Base-by-base conservation (phyloP, 2,113 vertebrate genomes). In the Chloropsis hardwickii region DNA sequence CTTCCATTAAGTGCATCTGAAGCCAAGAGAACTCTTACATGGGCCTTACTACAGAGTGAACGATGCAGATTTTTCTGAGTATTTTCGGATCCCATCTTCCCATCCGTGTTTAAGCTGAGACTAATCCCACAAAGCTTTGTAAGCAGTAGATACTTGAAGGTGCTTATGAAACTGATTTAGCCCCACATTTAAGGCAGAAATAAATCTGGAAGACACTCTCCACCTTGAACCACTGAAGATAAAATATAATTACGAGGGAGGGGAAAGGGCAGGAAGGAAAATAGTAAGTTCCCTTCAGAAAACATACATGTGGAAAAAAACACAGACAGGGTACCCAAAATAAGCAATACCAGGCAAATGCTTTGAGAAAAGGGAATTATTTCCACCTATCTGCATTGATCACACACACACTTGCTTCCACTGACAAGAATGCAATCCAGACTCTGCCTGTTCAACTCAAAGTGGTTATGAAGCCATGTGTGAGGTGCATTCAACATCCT, bases 381-480 rank as follows among this genome's bases (percentile, higher is more conserved):
- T 94, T 42, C 72, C 72, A 94, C 81, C 65, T 84, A 37, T 64
- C 69, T 60, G 37, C 73, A 81, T 25, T 13, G 20, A 88, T 83
- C 80, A 39, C 3, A 15, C 28, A 8, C 50, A 51, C 50, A 33
- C 51, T 76, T 92, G 19, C 51, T 91, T 77, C 77, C 7, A 4
- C 60, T 91, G 65, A 85, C 92, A 81, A 88, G 76, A 91, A 81
- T 47, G 47, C 84, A 70, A 85, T 86, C 74, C 77, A 91, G 73
- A 83, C 17, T 84, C 86, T 37, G 53, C 17, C 88, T 71, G 67
- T 35, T 91, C 66, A 67, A 81, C 58, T 91, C 83, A 47, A 70
- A 95, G 70, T 37, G 44, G 83, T 77, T 82, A 92, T 70, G 51
- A 89, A 81, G 67, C 65, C 92, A 94, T 92, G 93, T 93, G 91